Evolutionary conservation across 2,888 invertebrate genomes (phyloP).

Genomic region (Zygothrica quintamaculata): DNA sequence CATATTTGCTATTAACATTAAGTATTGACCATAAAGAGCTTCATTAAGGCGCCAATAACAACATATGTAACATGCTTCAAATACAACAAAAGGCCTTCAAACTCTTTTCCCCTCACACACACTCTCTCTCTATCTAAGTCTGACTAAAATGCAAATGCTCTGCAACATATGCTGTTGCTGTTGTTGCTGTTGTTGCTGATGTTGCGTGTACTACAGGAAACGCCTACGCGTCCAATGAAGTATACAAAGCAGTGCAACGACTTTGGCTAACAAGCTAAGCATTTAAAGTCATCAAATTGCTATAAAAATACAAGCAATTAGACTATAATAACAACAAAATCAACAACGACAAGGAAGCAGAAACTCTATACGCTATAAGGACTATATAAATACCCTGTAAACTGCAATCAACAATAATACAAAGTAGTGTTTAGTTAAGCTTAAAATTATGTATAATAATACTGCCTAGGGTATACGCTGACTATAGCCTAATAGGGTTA

Average conservation of each 20-base stretch:
- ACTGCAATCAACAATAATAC: no score
- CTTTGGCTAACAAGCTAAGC: slow-evolving; percentile 31
- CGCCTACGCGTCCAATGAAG: slow-evolving; percentile 45
- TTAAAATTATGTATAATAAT: no score
- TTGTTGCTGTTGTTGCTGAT: slow-evolving; percentile 5
- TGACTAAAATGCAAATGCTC: slow-evolving; percentile 40
- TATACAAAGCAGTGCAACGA: neutral
- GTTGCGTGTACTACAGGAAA: slow-evolving; percentile 63
- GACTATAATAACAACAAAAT: slow-evolving; percentile 13
- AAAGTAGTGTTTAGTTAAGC: no score
- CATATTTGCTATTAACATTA: no score
- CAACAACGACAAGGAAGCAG: neutral
- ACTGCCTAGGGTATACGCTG: no score
- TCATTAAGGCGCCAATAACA: slow-evolving; percentile 70
- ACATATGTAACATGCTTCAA: slow-evolving; percentile 52
- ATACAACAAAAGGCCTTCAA: slow-evolving; percentile 15
- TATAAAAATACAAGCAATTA: slow-evolving; percentile 47
- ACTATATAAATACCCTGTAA: slow-evolving; percentile 1
- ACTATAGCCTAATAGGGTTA: no score
- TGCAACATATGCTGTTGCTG: no score
- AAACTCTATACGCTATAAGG: neutral
- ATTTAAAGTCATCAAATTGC: slow-evolving; percentile 37
- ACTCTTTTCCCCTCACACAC: slow-evolving; percentile 2
- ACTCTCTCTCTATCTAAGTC: slow-evolving; percentile 3
- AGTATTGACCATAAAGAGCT: slow-evolving; percentile 54